These are phyloP conservation scores for Drosophila affinis DNA, from an alignment of 2,888 invertebrate species.

Conservation along the genomic window DNA sequence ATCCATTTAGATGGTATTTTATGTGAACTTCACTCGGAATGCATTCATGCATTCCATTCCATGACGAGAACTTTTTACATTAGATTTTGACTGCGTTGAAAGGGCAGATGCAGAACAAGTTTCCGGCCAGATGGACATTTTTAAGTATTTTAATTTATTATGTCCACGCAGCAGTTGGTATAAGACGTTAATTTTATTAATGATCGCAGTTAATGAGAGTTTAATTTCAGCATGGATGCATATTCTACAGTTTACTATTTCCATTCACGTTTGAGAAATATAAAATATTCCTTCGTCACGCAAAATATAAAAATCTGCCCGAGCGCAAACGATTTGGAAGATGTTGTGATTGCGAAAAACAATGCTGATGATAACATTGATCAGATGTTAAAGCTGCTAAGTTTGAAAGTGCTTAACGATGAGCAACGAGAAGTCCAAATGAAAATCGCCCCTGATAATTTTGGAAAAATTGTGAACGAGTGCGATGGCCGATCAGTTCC, in stretches of 20 bases:
- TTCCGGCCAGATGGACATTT: neutral
- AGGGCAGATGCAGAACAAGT: constrained; percentile 12
- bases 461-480: too few species aligned
- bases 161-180: neutral
- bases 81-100: too few species aligned
- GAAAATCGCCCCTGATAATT: too few species aligned
- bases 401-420: too few species aligned
- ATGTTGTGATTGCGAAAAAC: too few species aligned
- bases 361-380: too few species aligned
- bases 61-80: too few species aligned
- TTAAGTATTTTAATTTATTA: constrained; percentile 10
- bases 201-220: constrained; percentile 17
- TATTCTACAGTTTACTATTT: constrained; percentile 29
- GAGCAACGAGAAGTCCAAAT: too few species aligned
- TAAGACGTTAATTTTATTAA: constrained; percentile 26
- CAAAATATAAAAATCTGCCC: constrained; percentile 23
- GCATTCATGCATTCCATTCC: constrained; percentile 21
- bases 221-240: neutral
- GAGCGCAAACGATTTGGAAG: too few species aligned
- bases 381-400: too few species aligned
- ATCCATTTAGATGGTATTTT: too few species aligned
- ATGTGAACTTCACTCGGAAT: constrained; percentile 36
- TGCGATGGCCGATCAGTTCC: too few species aligned
- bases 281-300: constrained; percentile 38
- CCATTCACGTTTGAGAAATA: constrained; percentile 43